Conservation (phyloP, 2,888 invertebrate species). For the Catotricha subobsoleta region DNA sequence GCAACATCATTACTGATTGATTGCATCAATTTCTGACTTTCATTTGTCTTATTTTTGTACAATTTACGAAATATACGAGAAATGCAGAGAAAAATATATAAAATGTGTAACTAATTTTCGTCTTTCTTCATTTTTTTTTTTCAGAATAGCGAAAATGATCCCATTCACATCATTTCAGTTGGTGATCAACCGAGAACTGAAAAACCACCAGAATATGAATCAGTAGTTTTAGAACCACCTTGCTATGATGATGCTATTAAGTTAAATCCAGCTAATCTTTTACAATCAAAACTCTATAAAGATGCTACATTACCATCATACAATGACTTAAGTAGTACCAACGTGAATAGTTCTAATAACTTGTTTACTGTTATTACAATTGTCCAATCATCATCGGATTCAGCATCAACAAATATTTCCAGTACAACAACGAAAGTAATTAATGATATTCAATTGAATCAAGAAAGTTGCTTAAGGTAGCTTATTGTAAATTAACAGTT, state of each 20-base stretch:
- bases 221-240: constrained; percentile 42
- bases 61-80: too few relatives aligned
- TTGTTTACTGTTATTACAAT: constrained; percentile 2
- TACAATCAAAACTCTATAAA: constrained; percentile 20
- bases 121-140: constrained; percentile 17
- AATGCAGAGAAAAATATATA: too few relatives aligned
- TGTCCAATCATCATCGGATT: constrained; percentile 1
- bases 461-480: background rate
- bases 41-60: too few relatives aligned
- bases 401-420: background rate
- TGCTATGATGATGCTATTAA: constrained; percentile 57
- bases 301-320: constrained; percentile 3
- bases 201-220: constrained; percentile 56
- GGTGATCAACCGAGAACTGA: constrained; percentile 34
- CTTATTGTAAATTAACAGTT: too few relatives aligned
- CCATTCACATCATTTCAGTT: constrained; percentile 46
- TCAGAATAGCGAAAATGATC: constrained; percentile 38
- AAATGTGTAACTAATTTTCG: constrained; percentile 13
- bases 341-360: constrained; percentile 1
- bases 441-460: background rate
- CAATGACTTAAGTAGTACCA: background rate
- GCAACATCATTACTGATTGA: too few relatives aligned
- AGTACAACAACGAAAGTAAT: background rate
- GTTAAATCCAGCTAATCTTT: constrained; percentile 41
- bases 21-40: too few relatives aligned